phyloP scores from a whole-genome alignment of 2,797 vertebrate species.

The Margarornis squamiger region DNA sequence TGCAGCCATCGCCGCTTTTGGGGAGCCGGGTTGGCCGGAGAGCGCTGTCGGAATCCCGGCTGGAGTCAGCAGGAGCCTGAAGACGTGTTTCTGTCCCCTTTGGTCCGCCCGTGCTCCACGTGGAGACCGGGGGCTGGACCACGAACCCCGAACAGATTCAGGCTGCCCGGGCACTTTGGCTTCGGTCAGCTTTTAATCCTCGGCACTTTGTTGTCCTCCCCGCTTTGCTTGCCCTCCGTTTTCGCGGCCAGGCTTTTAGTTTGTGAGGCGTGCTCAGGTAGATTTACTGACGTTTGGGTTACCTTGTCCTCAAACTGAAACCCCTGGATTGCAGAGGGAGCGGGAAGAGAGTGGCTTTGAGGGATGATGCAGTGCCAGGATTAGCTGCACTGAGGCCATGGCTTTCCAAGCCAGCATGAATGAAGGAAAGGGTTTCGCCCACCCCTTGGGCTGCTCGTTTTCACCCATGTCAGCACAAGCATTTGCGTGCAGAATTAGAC shows the following conservation, averaged over 20 bases:
- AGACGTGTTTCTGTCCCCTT: background rate
- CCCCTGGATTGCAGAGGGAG: background rate
- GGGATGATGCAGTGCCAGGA: background rate
- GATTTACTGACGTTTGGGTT: background rate
- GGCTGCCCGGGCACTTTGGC: background rate
- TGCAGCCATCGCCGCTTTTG: too few relatives aligned
- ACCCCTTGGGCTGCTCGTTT: constrained; percentile 28
- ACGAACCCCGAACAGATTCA: background rate
- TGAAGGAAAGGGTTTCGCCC: background rate
- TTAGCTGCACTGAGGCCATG: background rate
- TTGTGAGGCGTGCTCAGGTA: background rate
- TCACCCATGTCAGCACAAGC: constrained; percentile 1
- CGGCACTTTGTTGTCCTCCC: accelerated
- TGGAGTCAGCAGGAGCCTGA: background rate
- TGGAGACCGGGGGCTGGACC: background rate
- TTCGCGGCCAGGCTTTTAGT: background rate
- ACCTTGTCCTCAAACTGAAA: background rate
- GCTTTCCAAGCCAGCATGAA: background rate
- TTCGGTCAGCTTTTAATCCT: background rate
- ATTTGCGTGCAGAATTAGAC: background rate
- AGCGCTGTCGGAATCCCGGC: background rate
- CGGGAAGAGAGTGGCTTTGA: background rate
- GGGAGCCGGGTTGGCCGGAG: accelerated
- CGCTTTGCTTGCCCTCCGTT: background rate
- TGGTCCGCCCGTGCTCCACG: background rate